Evolutionary conservation across 2,888 invertebrate genomes (phyloP).

Genomic region (Phalera bucephala): DNA sequence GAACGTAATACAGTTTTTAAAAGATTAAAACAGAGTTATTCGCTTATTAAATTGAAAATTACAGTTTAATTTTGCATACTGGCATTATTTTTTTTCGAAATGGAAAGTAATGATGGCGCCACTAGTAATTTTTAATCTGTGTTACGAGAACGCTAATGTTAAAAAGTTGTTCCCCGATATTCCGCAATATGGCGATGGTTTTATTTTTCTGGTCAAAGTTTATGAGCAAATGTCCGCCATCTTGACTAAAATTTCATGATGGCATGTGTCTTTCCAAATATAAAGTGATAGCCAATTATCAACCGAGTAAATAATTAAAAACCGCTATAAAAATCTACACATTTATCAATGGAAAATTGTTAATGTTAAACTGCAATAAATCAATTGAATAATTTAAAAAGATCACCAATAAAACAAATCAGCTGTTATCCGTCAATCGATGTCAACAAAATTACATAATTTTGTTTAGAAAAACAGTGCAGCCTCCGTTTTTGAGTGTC

Average conservation of each 20-base stretch:
- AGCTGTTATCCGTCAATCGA: slow-evolving; percentile 84
- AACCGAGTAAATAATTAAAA: slow-evolving; percentile 35
- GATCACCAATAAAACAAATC: slow-evolving; percentile 79
- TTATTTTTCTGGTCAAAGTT: slow-evolving; percentile 21
- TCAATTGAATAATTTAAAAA: slow-evolving; percentile 53
- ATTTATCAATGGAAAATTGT: slow-evolving; percentile 40
- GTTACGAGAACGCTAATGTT: too few species aligned
- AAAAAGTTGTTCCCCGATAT: too few species aligned
- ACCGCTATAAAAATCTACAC: slow-evolving; percentile 39
- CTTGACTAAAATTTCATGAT: slow-evolving; percentile 69
- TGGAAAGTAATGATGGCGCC: too few species aligned
- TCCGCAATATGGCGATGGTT: not conserved
- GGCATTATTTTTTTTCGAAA: too few species aligned
- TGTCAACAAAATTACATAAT: slow-evolving; percentile 84
- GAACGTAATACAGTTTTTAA: too few species aligned
- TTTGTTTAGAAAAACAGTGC: slow-evolving; percentile 82
- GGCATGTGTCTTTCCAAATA: slow-evolving; percentile 68
- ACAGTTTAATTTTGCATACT: too few species aligned
- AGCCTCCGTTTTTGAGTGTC: slow-evolving; percentile 72
- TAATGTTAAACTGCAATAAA: slow-evolving; percentile 26
- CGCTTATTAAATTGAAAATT: too few species aligned
- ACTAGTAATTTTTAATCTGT: too few species aligned
- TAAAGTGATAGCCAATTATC: slow-evolving; percentile 53
- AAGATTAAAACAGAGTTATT: too few species aligned
- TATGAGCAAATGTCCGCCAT: slow-evolving; percentile 54